phyloP scores from a whole-genome alignment of 1,140 invertebrate genomes.

The Alviniconcha marisindica region DNA sequence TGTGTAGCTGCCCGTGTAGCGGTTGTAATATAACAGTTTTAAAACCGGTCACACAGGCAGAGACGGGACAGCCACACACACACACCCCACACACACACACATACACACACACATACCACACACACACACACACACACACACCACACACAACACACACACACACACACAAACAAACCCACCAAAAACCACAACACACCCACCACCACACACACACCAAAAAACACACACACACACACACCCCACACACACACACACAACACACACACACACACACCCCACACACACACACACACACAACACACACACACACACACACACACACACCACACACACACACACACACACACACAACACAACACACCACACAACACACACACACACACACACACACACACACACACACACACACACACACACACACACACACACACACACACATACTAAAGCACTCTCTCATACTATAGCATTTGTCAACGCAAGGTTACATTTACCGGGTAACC shows the following conservation, averaged over 20 bases:
- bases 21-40: too few species aligned
- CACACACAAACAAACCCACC: background rate
- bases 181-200: background rate
- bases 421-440: background rate
- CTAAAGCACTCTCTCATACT: too few species aligned
- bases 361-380: background rate
- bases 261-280: background rate
- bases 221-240: conserved; percentile 15
- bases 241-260: background rate
- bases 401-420: background rate
- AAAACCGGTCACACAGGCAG: background rate
- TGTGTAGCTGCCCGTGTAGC: too few species aligned
- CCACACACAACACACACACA: conserved; percentile 33
- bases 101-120: background rate
- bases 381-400: background rate
- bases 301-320: conserved; percentile 2
- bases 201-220: background rate
- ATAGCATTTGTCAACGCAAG: too few species aligned
- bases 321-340: background rate
- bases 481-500: too few species aligned
- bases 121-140: conserved; percentile 29
- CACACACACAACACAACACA: background rate
- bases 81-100: background rate
- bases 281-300: background rate
- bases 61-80: background rate